A percentile compares a stretch with the other conserved stretches of the same genome.
These are phyloP conservation scores for Heterochromis multidens DNA, from an alignment of 2,113 vertebrate species.

Conservation along the genomic window DNA sequence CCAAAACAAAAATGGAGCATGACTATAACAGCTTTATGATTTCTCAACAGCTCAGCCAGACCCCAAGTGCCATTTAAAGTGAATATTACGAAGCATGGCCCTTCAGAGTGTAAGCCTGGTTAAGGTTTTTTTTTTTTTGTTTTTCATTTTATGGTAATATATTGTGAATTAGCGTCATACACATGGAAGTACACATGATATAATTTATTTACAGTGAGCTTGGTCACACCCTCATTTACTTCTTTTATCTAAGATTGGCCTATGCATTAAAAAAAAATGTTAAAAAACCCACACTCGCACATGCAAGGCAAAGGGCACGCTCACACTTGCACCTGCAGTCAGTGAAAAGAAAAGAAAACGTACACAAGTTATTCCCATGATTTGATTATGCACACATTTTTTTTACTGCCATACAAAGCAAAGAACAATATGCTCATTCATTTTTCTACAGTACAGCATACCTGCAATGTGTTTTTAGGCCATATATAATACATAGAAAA, in stretches of 20 bases:
- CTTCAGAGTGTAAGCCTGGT: background rate
- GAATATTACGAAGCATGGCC: background rate
- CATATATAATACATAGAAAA: constrained; percentile 51
- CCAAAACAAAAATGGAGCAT: background rate
- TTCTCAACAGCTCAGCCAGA: background rate
- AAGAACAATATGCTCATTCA: constrained; percentile 59
- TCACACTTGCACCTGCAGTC: constrained; percentile 9
- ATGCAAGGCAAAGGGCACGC: constrained; percentile 8
- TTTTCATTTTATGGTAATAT: constrained; percentile 2
- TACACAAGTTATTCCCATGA: constrained; percentile 41
- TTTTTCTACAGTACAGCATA: constrained; percentile 46
- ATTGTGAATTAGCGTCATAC: constrained; percentile 34
- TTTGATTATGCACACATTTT: constrained; percentile 45
- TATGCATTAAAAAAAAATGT: constrained; percentile 7
- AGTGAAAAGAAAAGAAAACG: constrained; percentile 19
- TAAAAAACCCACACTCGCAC: constrained; percentile 13
- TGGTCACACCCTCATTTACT: constrained; percentile 54
- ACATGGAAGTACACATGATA: constrained; percentile 51
- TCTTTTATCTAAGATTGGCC: constrained; percentile 22
- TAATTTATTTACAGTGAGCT: constrained; percentile 64
- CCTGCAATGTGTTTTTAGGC: constrained; percentile 39
- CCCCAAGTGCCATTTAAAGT: background rate
- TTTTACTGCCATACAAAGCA: constrained; percentile 58
- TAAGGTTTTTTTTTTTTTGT: background rate
- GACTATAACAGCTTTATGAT: background rate